Evolutionary conservation across 2,113 vertebrate species (phyloP).

Genomic region (Pimephales promelas): DNA sequence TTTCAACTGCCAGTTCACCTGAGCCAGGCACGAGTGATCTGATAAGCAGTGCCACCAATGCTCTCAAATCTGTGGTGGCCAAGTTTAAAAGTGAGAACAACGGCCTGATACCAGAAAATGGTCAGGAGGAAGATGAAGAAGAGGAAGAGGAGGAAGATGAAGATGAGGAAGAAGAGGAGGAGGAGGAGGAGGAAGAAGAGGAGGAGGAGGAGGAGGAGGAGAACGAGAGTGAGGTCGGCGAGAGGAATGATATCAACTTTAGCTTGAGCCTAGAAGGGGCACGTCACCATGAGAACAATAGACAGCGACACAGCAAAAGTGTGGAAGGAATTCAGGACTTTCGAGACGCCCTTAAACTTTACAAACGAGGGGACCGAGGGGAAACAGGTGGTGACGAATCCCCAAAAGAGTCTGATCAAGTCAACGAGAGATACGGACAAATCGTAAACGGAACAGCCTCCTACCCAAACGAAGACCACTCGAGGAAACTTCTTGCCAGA

Average conservation of each 20-base stretch:
- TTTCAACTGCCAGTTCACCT: constrained; percentile 91
- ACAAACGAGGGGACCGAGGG: constrained; percentile 82
- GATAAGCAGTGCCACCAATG: constrained; percentile 90
- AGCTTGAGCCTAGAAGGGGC: constrained; percentile 92
- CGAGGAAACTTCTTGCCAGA: constrained; percentile 90
- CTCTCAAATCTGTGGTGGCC: constrained; percentile 94
- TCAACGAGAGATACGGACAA: constrained; percentile 77
- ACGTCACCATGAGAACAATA: constrained; percentile 92
- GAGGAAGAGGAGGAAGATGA: constrained; percentile 67
- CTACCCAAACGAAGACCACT: constrained; percentile 85
- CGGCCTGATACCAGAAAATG: constrained; percentile 87
- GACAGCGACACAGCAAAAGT: constrained; percentile 63
- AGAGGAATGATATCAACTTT: constrained; percentile 86
- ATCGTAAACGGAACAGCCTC: constrained; percentile 87
- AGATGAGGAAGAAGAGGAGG: constrained; percentile 73
- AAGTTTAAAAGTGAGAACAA: constrained; percentile 97
- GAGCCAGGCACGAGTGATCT: constrained; percentile 94
- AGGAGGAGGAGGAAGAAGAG: constrained; percentile 89
- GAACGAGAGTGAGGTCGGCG: constrained; percentile 80
- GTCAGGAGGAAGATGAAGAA: constrained; percentile 79
- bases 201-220: constrained; percentile 85
- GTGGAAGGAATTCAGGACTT: constrained; percentile 87
- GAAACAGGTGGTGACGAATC: constrained; percentile 80
- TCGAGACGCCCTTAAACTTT: constrained; percentile 89
- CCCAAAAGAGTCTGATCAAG: constrained; percentile 85